phyloP scores from a whole-genome alignment of 2,888 invertebrate genomes.

The Hesperia comma region DNA sequence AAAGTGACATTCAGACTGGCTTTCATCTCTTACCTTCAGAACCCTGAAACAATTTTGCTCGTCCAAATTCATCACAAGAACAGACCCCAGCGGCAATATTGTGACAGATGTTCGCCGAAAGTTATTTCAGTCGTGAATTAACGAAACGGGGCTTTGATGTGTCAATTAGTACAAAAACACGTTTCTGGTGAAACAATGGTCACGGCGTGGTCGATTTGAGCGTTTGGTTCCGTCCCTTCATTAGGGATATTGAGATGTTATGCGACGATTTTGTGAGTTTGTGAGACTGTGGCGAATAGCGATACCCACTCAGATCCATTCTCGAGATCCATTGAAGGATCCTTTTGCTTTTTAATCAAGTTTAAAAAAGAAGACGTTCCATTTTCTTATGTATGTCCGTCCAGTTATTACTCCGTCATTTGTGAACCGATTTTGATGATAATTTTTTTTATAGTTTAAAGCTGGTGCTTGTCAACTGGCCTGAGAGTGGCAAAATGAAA shows the following conservation, averaged over 20 bases:
- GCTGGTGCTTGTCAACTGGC: too few species aligned
- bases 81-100: constrained; percentile 50
- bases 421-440: too few species aligned
- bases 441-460: too few species aligned
- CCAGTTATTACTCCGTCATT: too few species aligned
- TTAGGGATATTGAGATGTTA: constrained; percentile 25
- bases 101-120: constrained; percentile 66
- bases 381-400: too few species aligned
- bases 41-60: not conserved
- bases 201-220: constrained; percentile 21
- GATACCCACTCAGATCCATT: too few species aligned
- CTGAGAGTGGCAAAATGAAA: too few species aligned
- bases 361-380: too few species aligned
- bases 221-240: constrained; percentile 22
- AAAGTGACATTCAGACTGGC: not conserved
- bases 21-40: not conserved
- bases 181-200: constrained; percentile 23
- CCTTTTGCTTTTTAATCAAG: too few species aligned
- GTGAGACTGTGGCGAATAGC: too few species aligned
- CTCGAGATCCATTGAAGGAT: too few species aligned
- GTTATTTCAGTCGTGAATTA: constrained; percentile 60
- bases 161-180: constrained; percentile 52
- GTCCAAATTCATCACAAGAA: constrained; percentile 16
- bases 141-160: constrained; percentile 47
- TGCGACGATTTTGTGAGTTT: not conserved